Evolutionary conservation across 2,797 vertebrate genomes (phyloP).

Genomic region (Acomys russatus): DNA sequence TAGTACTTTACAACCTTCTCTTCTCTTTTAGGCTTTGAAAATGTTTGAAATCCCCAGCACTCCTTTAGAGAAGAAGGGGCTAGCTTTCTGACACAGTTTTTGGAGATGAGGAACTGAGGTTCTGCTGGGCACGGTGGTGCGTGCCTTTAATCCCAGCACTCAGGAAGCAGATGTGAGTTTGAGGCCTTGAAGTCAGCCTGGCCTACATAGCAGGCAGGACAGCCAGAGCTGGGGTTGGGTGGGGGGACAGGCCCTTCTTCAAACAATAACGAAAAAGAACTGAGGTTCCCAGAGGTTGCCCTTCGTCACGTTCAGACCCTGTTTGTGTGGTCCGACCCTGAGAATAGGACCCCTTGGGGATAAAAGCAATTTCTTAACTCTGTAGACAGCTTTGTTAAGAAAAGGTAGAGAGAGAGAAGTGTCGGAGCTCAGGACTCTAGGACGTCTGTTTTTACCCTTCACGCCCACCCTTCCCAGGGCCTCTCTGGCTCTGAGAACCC

Average conservation of each 20-base stretch:
- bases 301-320: neutral
- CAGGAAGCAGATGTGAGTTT: neutral
- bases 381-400: slow-evolving; percentile 20
- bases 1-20: slow-evolving; percentile 4
- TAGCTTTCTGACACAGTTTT: neutral
- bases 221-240: neutral
- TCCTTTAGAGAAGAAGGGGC: neutral
- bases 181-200: neutral
- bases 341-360: neutral
- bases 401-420: slow-evolving; percentile 41
- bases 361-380: neutral
- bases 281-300: neutral
- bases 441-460: neutral
- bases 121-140: neutral
- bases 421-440: neutral
- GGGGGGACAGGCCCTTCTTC: neutral
- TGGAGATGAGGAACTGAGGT: neutral
- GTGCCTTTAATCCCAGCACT: neutral
- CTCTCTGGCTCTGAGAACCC: neutral
- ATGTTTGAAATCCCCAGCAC: neutral
- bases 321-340: neutral
- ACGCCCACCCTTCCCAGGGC: neutral
- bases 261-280: neutral
- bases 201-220: neutral
- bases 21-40: slow-evolving; percentile 26